Conservation (phyloP, 2,797 vertebrate genomes). For the Borostomias antarcticus region DNA sequence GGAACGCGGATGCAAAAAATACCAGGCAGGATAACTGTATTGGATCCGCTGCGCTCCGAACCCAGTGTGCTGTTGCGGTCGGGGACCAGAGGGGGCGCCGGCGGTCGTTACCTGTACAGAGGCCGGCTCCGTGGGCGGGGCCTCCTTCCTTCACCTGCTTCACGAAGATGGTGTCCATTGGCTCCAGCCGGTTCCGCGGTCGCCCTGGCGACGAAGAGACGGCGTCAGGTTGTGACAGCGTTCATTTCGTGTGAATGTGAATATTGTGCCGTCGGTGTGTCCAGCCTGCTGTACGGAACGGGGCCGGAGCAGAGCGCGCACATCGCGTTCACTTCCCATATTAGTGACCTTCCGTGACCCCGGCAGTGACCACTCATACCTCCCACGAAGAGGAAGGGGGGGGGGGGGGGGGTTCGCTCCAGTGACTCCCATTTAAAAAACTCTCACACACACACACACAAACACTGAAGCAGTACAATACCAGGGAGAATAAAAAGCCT, state of each 20-base stretch:
- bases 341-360: not conserved
- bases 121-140: conserved; percentile 89
- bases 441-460: not conserved
- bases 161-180: conserved; percentile 99
- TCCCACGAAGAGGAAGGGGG: not conserved
- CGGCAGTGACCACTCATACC: not conserved
- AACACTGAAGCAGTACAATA: no score
- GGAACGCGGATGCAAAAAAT: no score
- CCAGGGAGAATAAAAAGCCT: no score
- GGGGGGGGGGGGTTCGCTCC: not conserved
- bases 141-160: conserved; percentile 98
- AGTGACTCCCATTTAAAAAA: not conserved
- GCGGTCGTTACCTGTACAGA: conserved; percentile 88
- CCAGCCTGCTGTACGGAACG: no score
- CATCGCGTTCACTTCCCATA: no score
- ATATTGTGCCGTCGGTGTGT: no score
- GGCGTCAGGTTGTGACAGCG: no score
- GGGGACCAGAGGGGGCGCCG: not conserved
- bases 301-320: no score
- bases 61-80: not conserved
- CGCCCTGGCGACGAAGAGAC: conserved; percentile 78
- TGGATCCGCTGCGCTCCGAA: no score
- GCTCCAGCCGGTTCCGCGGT: conserved; percentile 88
- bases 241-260: no score
- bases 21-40: no score